These are phyloP conservation scores for Polylopha cassiicola DNA, from an alignment of 2,888 invertebrate genomes.

Conservation along the genomic window DNA sequence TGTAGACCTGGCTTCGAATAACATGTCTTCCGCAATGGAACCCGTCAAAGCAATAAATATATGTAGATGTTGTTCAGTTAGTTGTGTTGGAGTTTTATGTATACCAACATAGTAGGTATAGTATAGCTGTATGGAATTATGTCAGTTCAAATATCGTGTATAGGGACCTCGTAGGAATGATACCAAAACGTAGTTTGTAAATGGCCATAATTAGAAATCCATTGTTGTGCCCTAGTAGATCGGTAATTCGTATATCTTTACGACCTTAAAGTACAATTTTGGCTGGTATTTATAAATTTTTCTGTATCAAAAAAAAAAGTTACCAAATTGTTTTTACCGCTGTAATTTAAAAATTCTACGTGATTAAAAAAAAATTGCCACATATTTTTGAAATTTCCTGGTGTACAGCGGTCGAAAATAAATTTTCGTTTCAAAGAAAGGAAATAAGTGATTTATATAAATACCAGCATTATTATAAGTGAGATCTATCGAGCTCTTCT, in stretches of 20 bases:
- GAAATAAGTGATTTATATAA: slow-evolving; percentile 8
- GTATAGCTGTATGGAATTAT: slow-evolving; percentile 25
- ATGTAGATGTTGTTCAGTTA: slow-evolving; percentile 37
- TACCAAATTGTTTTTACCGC: no score
- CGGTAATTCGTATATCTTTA: slow-evolving; percentile 17
- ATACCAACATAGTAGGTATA: slow-evolving; percentile 35
- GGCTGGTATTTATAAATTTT: slow-evolving; percentile 22
- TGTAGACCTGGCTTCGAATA: slow-evolving; percentile 25
- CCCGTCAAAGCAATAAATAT: slow-evolving; percentile 58
- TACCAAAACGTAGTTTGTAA: slow-evolving; percentile 25
- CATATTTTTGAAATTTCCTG: no score
- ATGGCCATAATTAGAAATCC: slow-evolving; percentile 13
- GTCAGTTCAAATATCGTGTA: slow-evolving; percentile 29
- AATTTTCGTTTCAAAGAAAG: no score
- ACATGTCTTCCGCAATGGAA: slow-evolving; percentile 63
- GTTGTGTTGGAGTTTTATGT: slow-evolving; percentile 39
- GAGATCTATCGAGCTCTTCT: slow-evolving; percentile 66
- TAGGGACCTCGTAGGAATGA: slow-evolving; percentile 42
- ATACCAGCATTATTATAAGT: slow-evolving; percentile 42
- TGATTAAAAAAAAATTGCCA: no score
- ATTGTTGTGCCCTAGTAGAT: slow-evolving; percentile 3
- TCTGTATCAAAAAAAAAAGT: not conserved
- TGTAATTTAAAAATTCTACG: no score
- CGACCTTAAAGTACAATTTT: slow-evolving; percentile 54
- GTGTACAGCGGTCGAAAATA: no score